Base-by-base conservation (phyloP, 2,888 invertebrate species). In the Standfussiana lucernea region DNA sequence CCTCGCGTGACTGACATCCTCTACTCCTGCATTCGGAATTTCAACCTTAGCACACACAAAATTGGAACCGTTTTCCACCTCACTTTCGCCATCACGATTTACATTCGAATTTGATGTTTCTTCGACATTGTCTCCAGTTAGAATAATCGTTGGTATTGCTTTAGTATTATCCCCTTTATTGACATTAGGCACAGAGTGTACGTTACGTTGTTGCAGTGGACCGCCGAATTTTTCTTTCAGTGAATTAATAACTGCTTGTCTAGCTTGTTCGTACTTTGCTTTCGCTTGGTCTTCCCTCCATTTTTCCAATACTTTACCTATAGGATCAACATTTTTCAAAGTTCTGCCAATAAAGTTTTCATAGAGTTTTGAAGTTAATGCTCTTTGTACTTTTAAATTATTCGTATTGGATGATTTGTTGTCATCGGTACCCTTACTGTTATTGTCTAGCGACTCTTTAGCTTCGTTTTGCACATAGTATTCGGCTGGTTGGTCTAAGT, bases 81-180 rank as follows among this genome's bases (percentile, higher is more conserved):
- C 88, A 67, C 68, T 82, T 21, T 45, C 83, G 71, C 71, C 84
- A 77, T 89, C 91, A 88, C 90, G 90, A 92, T 94, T 92, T 93
- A 92, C 92, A 95, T 95, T 95, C 92, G 92, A 93, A 95, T 95
- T 95, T 95, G 95, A 95, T 94, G 94, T 94, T 92, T 93, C 95
- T 94, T 95, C 94, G 91, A 92, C 93, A 94, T 94, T 93, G 94
- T 95, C 95, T 94, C 93, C 93, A 89, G 92, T 93, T 92, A 93
- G 93, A 91, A 92, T 92, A 92, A 93, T 93, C 89, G 90, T 86
- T 67, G 92, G 91, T 85, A 92, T 90, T 89, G 91, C 90, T 90
- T 88, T 90, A 84, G 88, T 83, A 93, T 88, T 92, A 89, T 88
- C 91, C 90, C 88, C 92, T 92, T 91, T 95, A 92, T 90, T 90